Percentiles rank a stretch among this genome's conserved stretches.
Evolutionary conservation across 2,888 invertebrate species (phyloP).

Genomic region (Caenorhabditis sinica): DNA sequence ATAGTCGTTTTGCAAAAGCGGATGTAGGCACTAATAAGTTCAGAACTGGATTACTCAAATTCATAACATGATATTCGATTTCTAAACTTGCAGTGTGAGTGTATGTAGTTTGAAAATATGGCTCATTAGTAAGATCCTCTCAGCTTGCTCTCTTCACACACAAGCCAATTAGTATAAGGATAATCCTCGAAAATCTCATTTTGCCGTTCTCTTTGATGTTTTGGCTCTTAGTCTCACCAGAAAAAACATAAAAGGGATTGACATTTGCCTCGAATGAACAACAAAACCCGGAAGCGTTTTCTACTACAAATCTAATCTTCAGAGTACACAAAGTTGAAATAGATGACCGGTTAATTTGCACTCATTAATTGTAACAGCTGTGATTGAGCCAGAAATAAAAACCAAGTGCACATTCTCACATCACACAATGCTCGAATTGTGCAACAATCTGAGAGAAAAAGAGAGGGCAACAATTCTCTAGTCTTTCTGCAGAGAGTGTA

Average conservation of each 20-base stretch:
- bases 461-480: constrained; percentile 31
- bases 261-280: not conserved
- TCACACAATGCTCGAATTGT: constrained; percentile 3
- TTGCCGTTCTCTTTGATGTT: not conserved
- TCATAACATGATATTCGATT: not conserved
- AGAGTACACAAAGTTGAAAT: not conserved
- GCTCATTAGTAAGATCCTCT: not conserved
- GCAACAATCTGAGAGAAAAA: constrained; percentile 1
- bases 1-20: not conserved
- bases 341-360: constrained; percentile 10
- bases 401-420: constrained; percentile 17
- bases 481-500: constrained; percentile 40
- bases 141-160: too few species aligned
- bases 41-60: too few species aligned
- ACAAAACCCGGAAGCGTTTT: constrained; percentile 3
- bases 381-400: constrained; percentile 14
- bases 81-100: not conserved
- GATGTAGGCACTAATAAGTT: not conserved
- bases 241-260: not conserved
- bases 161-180: not conserved
- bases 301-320: not conserved
- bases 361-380: constrained; percentile 42
- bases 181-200: not conserved
- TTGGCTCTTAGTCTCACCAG: too few species aligned
- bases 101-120: not conserved